Evolutionary conservation across 2,888 invertebrate genomes (phyloP).

Genomic region (Xestia xanthographa): DNA sequence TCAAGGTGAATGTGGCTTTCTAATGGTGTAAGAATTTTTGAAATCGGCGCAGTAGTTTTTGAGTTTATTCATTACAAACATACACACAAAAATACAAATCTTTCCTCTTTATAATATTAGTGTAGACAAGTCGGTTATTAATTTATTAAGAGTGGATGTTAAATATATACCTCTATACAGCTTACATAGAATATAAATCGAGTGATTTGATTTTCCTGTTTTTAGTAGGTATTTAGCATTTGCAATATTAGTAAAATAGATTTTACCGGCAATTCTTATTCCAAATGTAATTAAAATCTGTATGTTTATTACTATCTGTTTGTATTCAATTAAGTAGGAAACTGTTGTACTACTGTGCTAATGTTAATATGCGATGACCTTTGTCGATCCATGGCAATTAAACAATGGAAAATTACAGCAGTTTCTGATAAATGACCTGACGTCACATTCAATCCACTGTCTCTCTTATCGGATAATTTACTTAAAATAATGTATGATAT

Average conservation of each 20-base stretch:
- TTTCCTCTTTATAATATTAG: too few species aligned
- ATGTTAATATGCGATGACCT: conserved; percentile 34
- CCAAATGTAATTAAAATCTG: background rate
- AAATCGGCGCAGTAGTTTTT: too few species aligned
- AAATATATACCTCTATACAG: background rate
- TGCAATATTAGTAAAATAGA: background rate
- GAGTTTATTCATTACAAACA: too few species aligned
- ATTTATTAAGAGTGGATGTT: background rate
- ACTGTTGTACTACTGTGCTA: conserved; percentile 4
- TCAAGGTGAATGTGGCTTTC: too few species aligned
- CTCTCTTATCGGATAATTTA: conserved; percentile 13
- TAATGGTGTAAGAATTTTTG: too few species aligned
- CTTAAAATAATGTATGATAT: background rate
- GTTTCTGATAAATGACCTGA: background rate
- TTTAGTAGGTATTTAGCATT: background rate
- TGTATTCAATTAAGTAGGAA: conserved; percentile 21
- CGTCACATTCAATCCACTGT: conserved; percentile 33
- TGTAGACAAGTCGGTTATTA: background rate
- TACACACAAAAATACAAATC: too few species aligned
- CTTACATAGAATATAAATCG: conserved; percentile 17
- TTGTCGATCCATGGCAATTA: conserved; percentile 18
- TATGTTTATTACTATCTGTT: background rate
- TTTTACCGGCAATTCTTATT: background rate
- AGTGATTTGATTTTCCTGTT: conserved; percentile 39
- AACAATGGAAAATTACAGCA: conserved; percentile 31